Conservation (phyloP, 2,888 invertebrate species). For the Megamerina dolium region DNA sequence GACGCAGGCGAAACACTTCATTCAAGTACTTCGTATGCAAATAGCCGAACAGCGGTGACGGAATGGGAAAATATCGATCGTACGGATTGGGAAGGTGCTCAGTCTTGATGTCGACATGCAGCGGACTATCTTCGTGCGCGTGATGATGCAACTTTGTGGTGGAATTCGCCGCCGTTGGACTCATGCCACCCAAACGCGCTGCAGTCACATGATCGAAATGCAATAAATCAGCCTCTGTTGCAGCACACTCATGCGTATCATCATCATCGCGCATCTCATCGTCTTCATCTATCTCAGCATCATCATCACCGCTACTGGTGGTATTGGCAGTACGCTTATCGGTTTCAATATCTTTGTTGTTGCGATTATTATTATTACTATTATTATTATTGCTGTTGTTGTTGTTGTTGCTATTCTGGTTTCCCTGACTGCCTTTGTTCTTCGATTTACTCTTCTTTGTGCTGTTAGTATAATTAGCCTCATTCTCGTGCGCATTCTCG, state of each 20-base stretch:
- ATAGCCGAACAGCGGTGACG: constrained; percentile 53
- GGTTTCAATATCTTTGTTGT: constrained; percentile 29
- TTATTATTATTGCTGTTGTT: constrained; percentile 23
- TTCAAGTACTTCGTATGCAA: constrained; percentile 59
- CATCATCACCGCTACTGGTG: constrained; percentile 33
- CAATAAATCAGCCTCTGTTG: constrained; percentile 16
- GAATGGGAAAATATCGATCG: constrained; percentile 49
- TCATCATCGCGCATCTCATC: constrained; percentile 20
- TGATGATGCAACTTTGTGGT: constrained; percentile 17
- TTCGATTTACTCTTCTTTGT: constrained; percentile 24
- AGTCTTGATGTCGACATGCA: constrained; percentile 49
- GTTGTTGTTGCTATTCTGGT: constrained; percentile 29
- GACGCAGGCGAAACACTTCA: constrained; percentile 56
- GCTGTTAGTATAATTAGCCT: constrained; percentile 17
- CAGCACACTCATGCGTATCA: constrained; percentile 44
- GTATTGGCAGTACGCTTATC: constrained; percentile 13
- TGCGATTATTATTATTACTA: constrained; percentile 18
- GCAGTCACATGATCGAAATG: constrained; percentile 5
- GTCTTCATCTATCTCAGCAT: constrained; percentile 33
- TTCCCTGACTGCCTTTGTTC: constrained; percentile 30
- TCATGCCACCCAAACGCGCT: constrained; percentile 1
- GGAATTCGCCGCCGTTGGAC: constrained; percentile 15
- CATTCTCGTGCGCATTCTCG: constrained; percentile 18
- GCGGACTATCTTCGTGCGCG: constrained; percentile 36
- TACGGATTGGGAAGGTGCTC: constrained; percentile 45